Percentiles rank a stretch among this genome's conserved stretches.
Evolutionary conservation across 2,888 invertebrate species (phyloP).

Genomic region (Eilema griseolum): DNA sequence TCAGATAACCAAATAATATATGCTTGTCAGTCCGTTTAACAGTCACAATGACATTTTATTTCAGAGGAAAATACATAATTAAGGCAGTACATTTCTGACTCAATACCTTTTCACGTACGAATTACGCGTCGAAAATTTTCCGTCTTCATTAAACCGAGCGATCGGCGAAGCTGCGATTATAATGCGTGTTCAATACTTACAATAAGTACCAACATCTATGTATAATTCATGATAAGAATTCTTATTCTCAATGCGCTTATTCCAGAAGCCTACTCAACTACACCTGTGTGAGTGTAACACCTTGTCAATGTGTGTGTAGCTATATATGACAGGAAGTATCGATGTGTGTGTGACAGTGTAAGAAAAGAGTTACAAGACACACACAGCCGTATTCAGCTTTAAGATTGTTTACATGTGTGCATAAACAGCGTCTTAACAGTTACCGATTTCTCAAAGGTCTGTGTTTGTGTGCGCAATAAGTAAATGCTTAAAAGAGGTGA

Average conservation of each 20-base stretch:
- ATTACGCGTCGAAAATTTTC: background rate
- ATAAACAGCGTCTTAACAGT: conserved; percentile 6
- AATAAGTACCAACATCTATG: conserved; percentile 25
- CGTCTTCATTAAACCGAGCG: conserved; percentile 7
- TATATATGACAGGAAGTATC: background rate
- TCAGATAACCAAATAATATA: too few relatives aligned
- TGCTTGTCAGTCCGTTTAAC: too few relatives aligned
- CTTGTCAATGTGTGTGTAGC: background rate
- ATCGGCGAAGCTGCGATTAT: conserved; percentile 23
- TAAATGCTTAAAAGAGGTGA: background rate
- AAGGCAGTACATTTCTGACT: background rate
- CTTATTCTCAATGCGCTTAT: conserved; percentile 34
- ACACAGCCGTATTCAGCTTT: background rate
- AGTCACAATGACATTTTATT: background rate
- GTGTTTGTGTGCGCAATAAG: conserved; percentile 5
- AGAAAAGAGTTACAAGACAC: background rate
- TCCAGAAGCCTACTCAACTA: conserved; percentile 14
- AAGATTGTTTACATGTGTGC: background rate
- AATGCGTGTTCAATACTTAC: conserved; percentile 31
- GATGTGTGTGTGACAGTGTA: background rate
- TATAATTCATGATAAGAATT: conserved; percentile 30
- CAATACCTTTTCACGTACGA: background rate
- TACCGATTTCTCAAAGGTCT: background rate
- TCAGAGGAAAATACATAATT: background rate
- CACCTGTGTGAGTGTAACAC: conserved; percentile 9